Conservation (phyloP, 2,797 vertebrate species). For the Chromis chromis region DNA sequence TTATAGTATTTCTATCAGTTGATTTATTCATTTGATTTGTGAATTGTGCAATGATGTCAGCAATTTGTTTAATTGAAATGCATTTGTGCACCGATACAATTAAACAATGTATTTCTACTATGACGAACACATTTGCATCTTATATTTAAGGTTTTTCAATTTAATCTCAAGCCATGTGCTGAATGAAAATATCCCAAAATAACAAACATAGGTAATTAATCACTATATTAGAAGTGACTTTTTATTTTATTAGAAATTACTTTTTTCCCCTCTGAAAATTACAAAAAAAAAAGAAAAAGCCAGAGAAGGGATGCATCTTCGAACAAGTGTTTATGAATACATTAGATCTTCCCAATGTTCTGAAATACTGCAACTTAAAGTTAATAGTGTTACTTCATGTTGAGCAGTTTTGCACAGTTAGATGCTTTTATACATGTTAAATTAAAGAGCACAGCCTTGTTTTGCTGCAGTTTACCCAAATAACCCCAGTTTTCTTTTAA, state of each 20-base stretch:
- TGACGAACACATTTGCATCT: not conserved
- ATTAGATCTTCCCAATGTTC: not conserved
- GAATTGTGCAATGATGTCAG: not conserved
- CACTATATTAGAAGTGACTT: not conserved
- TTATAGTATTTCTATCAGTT: not conserved
- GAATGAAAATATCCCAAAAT: not conserved
- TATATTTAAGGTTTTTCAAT: not conserved
- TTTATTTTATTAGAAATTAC: too few species aligned
- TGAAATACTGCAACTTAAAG: not conserved
- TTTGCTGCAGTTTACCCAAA: not conserved
- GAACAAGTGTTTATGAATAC: not conserved
- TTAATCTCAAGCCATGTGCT: not conserved
- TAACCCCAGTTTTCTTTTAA: not conserved
- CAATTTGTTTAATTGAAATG: not conserved
- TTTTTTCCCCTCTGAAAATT: too few species aligned
- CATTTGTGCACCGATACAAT: too few species aligned
- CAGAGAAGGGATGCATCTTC: not conserved
- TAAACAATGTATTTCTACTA: not conserved
- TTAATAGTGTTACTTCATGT: not conserved
- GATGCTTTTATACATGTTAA: not conserved
- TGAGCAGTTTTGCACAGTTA: not conserved
- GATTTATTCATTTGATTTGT: not conserved
- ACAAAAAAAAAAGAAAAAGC: not conserved
- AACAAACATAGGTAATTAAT: not conserved
- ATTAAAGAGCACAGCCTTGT: not conserved